Base-by-base conservation (phyloP, 2,797 vertebrate genomes). In the Spea hammondii region DNA sequence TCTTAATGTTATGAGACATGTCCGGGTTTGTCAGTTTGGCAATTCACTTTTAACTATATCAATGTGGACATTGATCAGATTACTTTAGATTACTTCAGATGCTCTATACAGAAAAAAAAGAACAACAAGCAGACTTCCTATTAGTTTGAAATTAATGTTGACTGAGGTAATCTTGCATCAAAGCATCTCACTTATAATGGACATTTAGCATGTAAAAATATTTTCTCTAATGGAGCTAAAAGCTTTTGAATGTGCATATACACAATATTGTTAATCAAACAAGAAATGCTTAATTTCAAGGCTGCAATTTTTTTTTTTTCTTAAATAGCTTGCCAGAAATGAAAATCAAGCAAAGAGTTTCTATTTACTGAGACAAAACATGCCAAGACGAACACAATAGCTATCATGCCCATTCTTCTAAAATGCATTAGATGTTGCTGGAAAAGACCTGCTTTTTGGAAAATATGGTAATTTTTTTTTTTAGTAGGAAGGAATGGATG, bases 201-300 rank as follows among this genome's bases (percentile, higher is more conserved):
- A 75, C 55, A 45, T 80, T 75, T 80, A 79, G 74, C 78, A 74
- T 70, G 72, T 57, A 76, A 80, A 80, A 80, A 57, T 60, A 70
- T 76, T 75, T 76, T 75, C 67, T 65, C 72, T 80, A 76, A 80
- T 80, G 68, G 73, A 80, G 67, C 68, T 80, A 80, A 80, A 80
- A 80, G 79, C 79, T 75, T 80, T 70, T 76, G 67, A 70, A 76
- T 44, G 51, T 65, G 68, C 49, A 80, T 55, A 70, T 74, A 57
- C 49, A 80, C 72, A 76, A 75, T 59, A 68, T 73, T 60, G 70
- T 65, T 32, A 79, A 79, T 74, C 65, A 79, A 69, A 74, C 74
- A 49, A 59, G 78, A 79, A 69, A 69, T 74, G 46, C 48, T 70
- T 70, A 46, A 6, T n/a, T 62, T 64, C 55, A 79, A 62, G 32